Conservation (phyloP, 2,888 invertebrate species). For the Cordilura impudica region DNA sequence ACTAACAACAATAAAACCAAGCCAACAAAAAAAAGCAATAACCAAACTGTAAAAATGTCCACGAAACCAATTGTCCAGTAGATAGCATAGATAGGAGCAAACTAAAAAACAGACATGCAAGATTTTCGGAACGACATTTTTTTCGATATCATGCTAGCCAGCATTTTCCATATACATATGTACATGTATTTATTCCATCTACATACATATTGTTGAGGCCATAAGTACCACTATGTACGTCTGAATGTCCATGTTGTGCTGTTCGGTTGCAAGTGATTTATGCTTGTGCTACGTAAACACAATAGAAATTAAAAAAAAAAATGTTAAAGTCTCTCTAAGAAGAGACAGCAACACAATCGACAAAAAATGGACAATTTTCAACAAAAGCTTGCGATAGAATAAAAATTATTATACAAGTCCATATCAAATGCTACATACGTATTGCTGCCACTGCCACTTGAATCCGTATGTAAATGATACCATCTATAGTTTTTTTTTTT, state of each 20-base stretch:
- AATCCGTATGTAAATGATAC: constrained; percentile 26
- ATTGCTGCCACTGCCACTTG: not conserved
- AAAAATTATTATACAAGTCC: not conserved
- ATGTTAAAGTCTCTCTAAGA: constrained; percentile 19
- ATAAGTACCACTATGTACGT: constrained; percentile 46
- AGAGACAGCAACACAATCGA: constrained; percentile 23
- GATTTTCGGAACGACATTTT: constrained; percentile 16
- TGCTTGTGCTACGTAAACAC: constrained; percentile 49
- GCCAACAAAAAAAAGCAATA: constrained; percentile 23
- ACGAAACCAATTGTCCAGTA: constrained; percentile 60
- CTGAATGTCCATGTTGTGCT: constrained; percentile 1
- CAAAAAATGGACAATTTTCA: constrained; percentile 15
- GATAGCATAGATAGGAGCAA: constrained; percentile 18
- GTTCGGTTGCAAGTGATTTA: constrained; percentile 60
- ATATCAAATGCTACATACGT: not conserved
- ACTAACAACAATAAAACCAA: constrained; percentile 5
- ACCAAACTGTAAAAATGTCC: constrained; percentile 59
- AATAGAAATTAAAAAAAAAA: constrained; percentile 40
- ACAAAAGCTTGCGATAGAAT: constrained; percentile 9
- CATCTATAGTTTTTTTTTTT: constrained; percentile 7
- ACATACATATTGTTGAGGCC: constrained; percentile 40
- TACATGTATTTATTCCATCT: not conserved
- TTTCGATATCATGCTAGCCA: constrained; percentile 13
- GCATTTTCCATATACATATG: constrained; percentile 12
- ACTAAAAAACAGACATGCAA: constrained; percentile 15